Conservation (phyloP, 2,797 vertebrate species). For the Gallinago stenura region DNA sequence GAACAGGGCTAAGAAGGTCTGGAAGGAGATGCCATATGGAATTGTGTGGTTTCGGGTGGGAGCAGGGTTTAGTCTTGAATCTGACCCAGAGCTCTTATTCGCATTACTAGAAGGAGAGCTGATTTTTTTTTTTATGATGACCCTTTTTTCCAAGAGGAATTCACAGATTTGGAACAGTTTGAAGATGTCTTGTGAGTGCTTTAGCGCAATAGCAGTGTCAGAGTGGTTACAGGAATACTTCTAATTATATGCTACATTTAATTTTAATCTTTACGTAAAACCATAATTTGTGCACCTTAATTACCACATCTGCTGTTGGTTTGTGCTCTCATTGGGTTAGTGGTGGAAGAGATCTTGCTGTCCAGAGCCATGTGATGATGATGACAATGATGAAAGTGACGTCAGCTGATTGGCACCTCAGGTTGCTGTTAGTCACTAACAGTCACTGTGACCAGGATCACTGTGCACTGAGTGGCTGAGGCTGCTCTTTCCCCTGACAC, state of each 20-base stretch:
- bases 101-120: neutral
- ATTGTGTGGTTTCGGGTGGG: neutral
- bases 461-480: neutral
- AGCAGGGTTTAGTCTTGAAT: neutral
- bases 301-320: neutral
- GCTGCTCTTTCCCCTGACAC: neutral
- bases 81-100: neutral
- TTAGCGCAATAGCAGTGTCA: neutral
- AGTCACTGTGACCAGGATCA: neutral
- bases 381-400: neutral
- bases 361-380: neutral
- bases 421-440: neutral
- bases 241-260: neutral
- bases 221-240: neutral
- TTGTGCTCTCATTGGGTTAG: neutral
- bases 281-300: neutral
- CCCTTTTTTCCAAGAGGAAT: neutral
- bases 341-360: neutral
- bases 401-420: neutral
- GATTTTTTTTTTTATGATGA: neutral
- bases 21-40: neutral
- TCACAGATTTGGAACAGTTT: neutral
- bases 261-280: slow-evolving; percentile 7
- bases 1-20: neutral
- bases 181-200: neutral